These are phyloP conservation scores for Perodicticus potto DNA, from an alignment of 2,797 vertebrate species.

Conservation along the genomic window DNA sequence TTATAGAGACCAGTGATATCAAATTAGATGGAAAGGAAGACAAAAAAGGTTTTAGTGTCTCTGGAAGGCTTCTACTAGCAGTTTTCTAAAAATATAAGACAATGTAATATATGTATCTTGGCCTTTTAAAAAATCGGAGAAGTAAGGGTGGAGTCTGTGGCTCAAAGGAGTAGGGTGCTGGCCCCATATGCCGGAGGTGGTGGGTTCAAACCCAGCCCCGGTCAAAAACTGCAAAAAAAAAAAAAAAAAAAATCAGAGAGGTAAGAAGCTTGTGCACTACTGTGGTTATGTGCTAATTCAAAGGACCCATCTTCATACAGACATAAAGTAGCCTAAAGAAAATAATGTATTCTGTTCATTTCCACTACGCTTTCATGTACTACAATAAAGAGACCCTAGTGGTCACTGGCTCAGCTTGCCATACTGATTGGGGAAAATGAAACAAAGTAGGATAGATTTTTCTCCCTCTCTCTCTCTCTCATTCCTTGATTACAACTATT, in stretches of 20 bases:
- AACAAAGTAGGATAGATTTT: neutral
- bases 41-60: conserved; percentile 76
- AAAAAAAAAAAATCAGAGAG: conserved; percentile 5
- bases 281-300: conserved; percentile 52
- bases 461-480: no score
- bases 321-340: conserved; percentile 2
- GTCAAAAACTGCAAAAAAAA: no score
- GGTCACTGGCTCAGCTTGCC: neutral
- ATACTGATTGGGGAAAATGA: conserved; percentile 44
- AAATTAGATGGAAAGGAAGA: conserved; percentile 80
- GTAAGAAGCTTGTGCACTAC: neutral
- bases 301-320: neutral
- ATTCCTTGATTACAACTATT: neutral
- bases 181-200: no score
- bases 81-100: conserved; percentile 70
- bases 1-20: conserved; percentile 82
- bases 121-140: conserved; percentile 31
- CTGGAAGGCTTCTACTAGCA: conserved; percentile 62
- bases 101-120: conserved; percentile 2
- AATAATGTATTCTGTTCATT: conserved; percentile 17
- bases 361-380: neutral
- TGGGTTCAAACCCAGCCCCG: no score
- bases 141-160: neutral
- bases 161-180: no score
- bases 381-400: neutral